Percentiles rank a stretch among this genome's conserved stretches.
Conservation (phyloP, 2,113 vertebrate genomes). For the Ammospiza nelsoni region DNA sequence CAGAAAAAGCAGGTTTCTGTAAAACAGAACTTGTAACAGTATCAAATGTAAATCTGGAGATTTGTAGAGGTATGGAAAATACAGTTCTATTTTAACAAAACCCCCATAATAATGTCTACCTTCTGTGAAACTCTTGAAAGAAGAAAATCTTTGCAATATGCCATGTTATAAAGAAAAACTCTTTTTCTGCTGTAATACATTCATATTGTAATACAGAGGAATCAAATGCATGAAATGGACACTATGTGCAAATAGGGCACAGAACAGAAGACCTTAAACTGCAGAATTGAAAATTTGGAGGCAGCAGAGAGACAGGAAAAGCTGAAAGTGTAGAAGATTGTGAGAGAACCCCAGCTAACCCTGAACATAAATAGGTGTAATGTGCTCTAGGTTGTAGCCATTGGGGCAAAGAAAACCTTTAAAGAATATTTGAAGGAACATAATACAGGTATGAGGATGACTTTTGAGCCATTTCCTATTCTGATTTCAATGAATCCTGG, state of each 20-base stretch:
- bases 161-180: not conserved
- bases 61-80: not conserved
- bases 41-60: not conserved
- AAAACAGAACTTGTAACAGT: not conserved
- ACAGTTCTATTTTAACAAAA: not conserved
- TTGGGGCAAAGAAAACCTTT: not conserved
- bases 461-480: not conserved
- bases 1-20: not conserved
- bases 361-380: not conserved
- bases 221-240: not conserved
- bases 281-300: not conserved
- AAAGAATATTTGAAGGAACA: not conserved
- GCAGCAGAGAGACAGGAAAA: not conserved
- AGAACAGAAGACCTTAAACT: not conserved
- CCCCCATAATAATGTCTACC: not conserved
- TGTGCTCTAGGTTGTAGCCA: not conserved
- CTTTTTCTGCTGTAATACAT: not conserved
- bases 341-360: not conserved
- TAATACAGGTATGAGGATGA: not conserved
- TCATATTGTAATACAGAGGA: not conserved
- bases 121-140: not conserved
- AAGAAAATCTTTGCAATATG: not conserved
- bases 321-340: not conserved
- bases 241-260: not conserved
- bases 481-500: not conserved